A percentile compares a stretch with the other conserved stretches of the same genome.
Conservation (phyloP, 2,797 vertebrate species). For the Protosalanx chinensis region DNA sequence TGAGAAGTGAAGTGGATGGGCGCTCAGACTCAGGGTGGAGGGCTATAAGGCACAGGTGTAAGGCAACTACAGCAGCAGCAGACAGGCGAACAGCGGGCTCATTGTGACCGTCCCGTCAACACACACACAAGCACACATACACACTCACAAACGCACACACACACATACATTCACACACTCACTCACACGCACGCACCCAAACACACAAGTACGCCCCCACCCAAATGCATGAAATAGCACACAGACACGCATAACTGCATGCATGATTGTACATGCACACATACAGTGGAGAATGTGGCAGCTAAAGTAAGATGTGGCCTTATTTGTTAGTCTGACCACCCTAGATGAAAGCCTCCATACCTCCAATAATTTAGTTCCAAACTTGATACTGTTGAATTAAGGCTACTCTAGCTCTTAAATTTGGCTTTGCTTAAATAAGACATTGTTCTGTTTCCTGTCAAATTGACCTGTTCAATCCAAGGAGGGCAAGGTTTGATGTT, state of each 20-base stretch:
- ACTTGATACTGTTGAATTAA: constrained; percentile 51
- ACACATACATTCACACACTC: neutral
- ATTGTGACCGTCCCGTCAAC: constrained; percentile 64
- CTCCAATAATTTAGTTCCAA: constrained; percentile 27
- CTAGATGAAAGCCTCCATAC: constrained; percentile 29
- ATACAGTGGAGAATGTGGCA: constrained; percentile 42
- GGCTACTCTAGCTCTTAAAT: constrained; percentile 10
- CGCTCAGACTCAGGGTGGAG: constrained; percentile 25
- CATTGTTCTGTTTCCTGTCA: constrained; percentile 36
- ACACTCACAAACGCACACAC: neutral
- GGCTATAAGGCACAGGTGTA: constrained; percentile 75
- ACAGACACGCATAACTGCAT: constrained; percentile 20
- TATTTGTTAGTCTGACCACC: constrained; percentile 59
- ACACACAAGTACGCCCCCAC: constrained; percentile 17
- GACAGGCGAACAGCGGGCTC: constrained; percentile 68
- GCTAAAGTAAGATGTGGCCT: constrained; percentile 62
- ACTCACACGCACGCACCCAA: constrained; percentile 4
- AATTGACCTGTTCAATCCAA: constrained; percentile 42
- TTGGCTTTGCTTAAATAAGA: constrained; percentile 38
- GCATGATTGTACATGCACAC: constrained; percentile 1
- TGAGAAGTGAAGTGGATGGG: constrained; percentile 61
- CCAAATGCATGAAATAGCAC: constrained; percentile 19
- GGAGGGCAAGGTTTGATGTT: constrained; percentile 32
- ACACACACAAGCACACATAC: constrained; percentile 18
- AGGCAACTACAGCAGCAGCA: constrained; percentile 62